A percentile compares a stretch with the other conserved stretches of the same genome.
phyloP scores from a whole-genome alignment of 2,113 vertebrate species.

The Oenanthe oenanthe region DNA sequence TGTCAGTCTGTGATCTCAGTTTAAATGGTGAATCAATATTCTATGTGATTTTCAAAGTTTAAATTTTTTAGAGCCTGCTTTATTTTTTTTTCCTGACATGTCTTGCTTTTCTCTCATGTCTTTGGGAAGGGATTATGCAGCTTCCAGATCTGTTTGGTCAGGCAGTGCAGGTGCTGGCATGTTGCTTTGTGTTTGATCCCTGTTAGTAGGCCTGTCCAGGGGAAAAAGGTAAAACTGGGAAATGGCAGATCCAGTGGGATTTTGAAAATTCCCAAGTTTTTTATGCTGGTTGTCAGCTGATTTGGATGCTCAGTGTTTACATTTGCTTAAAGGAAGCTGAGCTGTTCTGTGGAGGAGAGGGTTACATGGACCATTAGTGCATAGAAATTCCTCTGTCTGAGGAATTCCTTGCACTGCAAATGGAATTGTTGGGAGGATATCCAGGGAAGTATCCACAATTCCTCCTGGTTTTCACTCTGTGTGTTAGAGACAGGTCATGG shows the following conservation, averaged over 20 bases:
- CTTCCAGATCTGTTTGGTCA: not conserved
- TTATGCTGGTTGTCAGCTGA: not conserved
- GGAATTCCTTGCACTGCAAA: not conserved
- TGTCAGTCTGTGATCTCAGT: not conserved
- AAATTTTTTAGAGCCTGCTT: not conserved
- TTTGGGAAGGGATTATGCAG: not conserved
- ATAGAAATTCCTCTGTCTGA: not conserved
- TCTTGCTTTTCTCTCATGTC: not conserved
- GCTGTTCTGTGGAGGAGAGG: not conserved
- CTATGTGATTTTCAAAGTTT: not conserved
- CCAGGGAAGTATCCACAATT: rapidly evolving
- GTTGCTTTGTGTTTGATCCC: not conserved
- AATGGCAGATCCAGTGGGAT: not conserved
- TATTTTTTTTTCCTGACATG: not conserved
- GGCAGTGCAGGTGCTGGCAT: not conserved
- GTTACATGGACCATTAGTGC: not conserved
- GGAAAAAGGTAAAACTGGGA: not conserved
- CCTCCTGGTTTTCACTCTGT: not conserved
- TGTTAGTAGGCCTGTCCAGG: not conserved
- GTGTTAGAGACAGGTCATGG: not conserved
- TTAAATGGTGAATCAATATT: not conserved
- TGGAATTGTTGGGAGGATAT: not conserved
- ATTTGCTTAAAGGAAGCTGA: not conserved
- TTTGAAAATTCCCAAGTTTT: not conserved
- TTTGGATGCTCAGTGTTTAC: not conserved